Conservation (phyloP, 2,888 invertebrate species). For the Liposcelis brunnea region DNA sequence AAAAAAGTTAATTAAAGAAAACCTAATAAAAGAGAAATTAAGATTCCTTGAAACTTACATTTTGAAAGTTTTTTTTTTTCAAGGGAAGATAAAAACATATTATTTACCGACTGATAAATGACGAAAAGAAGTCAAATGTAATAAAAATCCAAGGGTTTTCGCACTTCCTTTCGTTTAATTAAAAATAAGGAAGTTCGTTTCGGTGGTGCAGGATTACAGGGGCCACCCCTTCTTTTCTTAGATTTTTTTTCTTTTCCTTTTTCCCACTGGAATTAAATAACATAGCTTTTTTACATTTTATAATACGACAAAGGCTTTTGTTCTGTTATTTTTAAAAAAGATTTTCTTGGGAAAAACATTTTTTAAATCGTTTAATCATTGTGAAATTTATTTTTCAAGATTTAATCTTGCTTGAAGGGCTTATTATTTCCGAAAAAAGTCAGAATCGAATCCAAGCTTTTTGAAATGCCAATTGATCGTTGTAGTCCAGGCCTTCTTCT, state of each 20-base stretch:
- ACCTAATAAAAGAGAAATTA: neutral
- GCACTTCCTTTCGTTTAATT: slow-evolving; percentile 4
- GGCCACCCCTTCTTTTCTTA: neutral
- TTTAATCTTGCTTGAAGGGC: too few relatives aligned
- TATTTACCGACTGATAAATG: slow-evolving; percentile 5
- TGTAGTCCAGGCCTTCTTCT: too few relatives aligned
- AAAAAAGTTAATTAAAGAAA: too few relatives aligned
- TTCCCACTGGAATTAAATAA: neutral
- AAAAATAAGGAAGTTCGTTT: slow-evolving; percentile 5
- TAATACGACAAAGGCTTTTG: too few relatives aligned
- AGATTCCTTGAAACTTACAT: neutral
- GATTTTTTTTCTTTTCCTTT: neutral
- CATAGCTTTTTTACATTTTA: neutral
- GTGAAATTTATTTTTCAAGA: too few relatives aligned
- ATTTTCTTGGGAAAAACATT: too few relatives aligned
- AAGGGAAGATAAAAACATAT: neutral
- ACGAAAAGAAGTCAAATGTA: slow-evolving; percentile 6
- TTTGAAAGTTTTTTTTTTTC: neutral
- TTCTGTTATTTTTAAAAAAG: too few relatives aligned
- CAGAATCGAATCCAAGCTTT: too few relatives aligned
- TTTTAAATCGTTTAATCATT: too few relatives aligned
- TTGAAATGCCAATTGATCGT: too few relatives aligned
- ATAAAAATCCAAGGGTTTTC: slow-evolving; percentile 1
- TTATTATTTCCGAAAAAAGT: too few relatives aligned
- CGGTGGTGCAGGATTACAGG: neutral